phyloP scores from a whole-genome alignment of 2,888 invertebrate species.

The Polylopha cassiicola region DNA sequence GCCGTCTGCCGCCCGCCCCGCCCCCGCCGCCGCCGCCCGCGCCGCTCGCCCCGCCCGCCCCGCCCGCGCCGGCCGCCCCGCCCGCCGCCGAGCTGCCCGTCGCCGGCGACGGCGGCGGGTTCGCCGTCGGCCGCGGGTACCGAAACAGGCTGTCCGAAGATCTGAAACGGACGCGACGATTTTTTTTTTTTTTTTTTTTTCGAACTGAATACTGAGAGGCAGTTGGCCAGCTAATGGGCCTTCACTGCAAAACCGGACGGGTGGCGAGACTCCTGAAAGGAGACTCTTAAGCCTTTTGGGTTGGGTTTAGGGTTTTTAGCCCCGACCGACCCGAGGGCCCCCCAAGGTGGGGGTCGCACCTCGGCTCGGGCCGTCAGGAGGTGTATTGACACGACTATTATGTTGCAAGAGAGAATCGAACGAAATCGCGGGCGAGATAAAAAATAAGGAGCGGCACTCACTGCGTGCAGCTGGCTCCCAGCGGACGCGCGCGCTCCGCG shows the following conservation, averaged over 20 bases:
- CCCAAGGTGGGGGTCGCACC: too few relatives aligned
- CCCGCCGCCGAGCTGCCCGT: too few relatives aligned
- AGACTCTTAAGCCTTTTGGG: too few relatives aligned
- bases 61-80: slow-evolving; percentile 93
- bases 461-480: slow-evolving; percentile 45
- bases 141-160: slow-evolving; percentile 82
- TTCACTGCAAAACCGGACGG: too few relatives aligned
- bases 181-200: too few relatives aligned
- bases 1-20: slow-evolving; percentile 73
- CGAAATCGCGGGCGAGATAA: slow-evolving; percentile 14
- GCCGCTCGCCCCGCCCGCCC: slow-evolving; percentile 73
- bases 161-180: slow-evolving; percentile 23
- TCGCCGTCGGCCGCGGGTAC: slow-evolving; percentile 90
- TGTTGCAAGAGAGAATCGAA: slow-evolving; percentile 2
- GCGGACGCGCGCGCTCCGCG: slow-evolving; percentile 27
- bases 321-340: too few relatives aligned
- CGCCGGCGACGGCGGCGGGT: slow-evolving; percentile 91
- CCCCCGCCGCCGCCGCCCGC: slow-evolving; percentile 85
- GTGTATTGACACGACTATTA: slow-evolving; percentile 12
- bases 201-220: too few relatives aligned
- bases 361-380: slow-evolving; percentile 5
- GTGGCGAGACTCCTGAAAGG: too few relatives aligned
- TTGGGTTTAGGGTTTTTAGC: too few relatives aligned
- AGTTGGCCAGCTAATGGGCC: too few relatives aligned
- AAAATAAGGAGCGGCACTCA: slow-evolving; percentile 36